phyloP scores from a whole-genome alignment of 2,888 invertebrate species.

The Electrophaes corylata region DNA sequence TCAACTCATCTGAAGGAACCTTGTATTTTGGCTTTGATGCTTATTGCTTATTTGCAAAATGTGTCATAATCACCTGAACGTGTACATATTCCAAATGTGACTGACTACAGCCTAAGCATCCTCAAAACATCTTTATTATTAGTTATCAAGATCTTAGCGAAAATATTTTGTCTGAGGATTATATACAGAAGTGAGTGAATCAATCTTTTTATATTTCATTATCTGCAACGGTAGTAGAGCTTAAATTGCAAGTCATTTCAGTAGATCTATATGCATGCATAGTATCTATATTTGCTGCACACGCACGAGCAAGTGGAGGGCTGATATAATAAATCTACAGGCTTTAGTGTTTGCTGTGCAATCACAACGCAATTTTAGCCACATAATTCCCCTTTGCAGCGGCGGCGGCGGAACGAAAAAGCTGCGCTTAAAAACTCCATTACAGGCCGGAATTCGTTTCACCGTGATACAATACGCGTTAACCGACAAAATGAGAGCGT shows the following conservation, averaged over 20 bases:
- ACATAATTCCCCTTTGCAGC: constrained; percentile 66
- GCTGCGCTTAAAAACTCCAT: constrained; percentile 75
- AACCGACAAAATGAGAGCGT: constrained; percentile 76
- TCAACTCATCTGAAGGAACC: constrained; percentile 1
- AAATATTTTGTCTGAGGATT: not conserved
- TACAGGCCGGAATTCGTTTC: constrained; percentile 72
- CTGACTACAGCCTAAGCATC: not conserved
- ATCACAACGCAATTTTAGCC: constrained; percentile 67
- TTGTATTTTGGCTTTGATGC: no score
- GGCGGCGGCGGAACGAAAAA: constrained; percentile 60
- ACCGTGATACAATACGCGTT: constrained; percentile 75
- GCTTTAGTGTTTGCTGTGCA: constrained; percentile 61
- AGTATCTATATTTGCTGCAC: constrained; percentile 17
- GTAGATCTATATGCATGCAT: not conserved
- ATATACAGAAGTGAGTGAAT: not conserved
- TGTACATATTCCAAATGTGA: not conserved
- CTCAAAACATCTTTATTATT: not conserved
- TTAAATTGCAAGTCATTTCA: constrained; percentile 16
- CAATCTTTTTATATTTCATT: not conserved
- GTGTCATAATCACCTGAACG: no score
- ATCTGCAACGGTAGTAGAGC: constrained; percentile 9
- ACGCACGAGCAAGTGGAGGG: constrained; percentile 50
- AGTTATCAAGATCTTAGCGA: no score
- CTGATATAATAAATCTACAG: constrained; percentile 62
- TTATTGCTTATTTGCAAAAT: not conserved